A percentile compares a stretch with the other conserved stretches of the same genome.
Evolutionary conservation across 2,888 invertebrate species (phyloP).

Genomic region (Ophion costatus): DNA sequence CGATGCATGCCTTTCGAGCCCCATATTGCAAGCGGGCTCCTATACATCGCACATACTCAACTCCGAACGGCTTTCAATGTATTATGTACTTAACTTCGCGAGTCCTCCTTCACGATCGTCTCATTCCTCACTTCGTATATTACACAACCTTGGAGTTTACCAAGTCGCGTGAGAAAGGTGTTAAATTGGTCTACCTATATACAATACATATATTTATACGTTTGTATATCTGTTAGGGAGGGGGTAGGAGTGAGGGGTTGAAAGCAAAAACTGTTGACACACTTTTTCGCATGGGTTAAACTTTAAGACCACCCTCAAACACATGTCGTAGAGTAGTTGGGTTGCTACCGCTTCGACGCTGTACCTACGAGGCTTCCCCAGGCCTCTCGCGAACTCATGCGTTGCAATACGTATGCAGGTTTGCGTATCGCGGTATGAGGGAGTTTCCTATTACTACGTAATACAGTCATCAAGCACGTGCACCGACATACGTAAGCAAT

Average conservation of each 20-base stretch:
- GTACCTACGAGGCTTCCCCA: constrained; percentile 60
- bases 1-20: constrained; percentile 19
- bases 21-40: constrained; percentile 19
- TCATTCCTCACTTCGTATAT: constrained; percentile 17
- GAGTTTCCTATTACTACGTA: constrained; percentile 26
- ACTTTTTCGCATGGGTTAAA: constrained; percentile 64
- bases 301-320: constrained; percentile 62
- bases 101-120: constrained; percentile 38
- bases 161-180: constrained; percentile 3
- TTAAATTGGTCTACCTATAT: constrained; percentile 4
- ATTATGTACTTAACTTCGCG: constrained; percentile 5
- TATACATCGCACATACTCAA: constrained; percentile 27
- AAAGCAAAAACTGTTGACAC: constrained; percentile 58
- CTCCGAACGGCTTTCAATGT: constrained; percentile 16
- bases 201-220: constrained; percentile 2
- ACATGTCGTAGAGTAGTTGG: constrained; percentile 50
- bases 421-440: neutral
- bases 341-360: constrained; percentile 41
- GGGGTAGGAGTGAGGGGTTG: constrained; percentile 13
- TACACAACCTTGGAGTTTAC: constrained; percentile 49
- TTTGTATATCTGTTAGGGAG: neutral
- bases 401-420: constrained; percentile 35
- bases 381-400: constrained; percentile 40
- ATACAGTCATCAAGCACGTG: constrained; percentile 25
- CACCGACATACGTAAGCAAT: constrained; percentile 8